Percentiles rank a stretch among this genome's conserved stretches.
phyloP scores from a whole-genome alignment of 2,888 invertebrate genomes.

The Parochlus steinenii region DNA sequence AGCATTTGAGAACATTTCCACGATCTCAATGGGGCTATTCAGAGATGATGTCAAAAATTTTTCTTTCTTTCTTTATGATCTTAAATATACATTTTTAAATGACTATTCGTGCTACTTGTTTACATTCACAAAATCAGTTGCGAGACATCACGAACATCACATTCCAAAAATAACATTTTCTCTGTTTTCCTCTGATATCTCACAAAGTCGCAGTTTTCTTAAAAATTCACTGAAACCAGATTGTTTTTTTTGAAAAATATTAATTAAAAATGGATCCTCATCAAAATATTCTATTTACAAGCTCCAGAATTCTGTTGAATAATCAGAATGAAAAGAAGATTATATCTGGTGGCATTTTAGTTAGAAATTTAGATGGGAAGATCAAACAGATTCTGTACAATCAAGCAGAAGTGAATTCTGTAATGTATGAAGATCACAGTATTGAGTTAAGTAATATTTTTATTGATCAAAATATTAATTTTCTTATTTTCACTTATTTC shows the following conservation, averaged over 20 bases:
- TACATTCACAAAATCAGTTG: no score
- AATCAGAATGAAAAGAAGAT: constrained; percentile 24
- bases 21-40: no score
- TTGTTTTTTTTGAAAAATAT: constrained; percentile 2
- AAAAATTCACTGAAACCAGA: constrained; percentile 13
- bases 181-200: no score
- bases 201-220: no score
- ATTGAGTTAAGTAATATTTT: constrained; percentile 32
- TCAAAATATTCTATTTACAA: constrained; percentile 28
- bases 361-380: constrained; percentile 35
- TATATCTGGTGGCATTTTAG: constrained; percentile 41
- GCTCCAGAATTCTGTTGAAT: constrained; percentile 35
- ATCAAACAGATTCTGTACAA: constrained; percentile 37
- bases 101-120: no score
- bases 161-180: no score
- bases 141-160: no score
- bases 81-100: no score
- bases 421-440: constrained; percentile 32
- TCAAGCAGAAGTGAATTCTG: constrained; percentile 31
- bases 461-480: constrained; percentile 6
- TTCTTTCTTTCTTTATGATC: no score
- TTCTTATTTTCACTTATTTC: constrained; percentile 8
- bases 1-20: no score
- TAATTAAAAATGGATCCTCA: constrained; percentile 23
- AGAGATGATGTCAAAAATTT: no score